phyloP scores from a whole-genome alignment of 2,888 invertebrate genomes.

The Pyrgus malvae region DNA sequence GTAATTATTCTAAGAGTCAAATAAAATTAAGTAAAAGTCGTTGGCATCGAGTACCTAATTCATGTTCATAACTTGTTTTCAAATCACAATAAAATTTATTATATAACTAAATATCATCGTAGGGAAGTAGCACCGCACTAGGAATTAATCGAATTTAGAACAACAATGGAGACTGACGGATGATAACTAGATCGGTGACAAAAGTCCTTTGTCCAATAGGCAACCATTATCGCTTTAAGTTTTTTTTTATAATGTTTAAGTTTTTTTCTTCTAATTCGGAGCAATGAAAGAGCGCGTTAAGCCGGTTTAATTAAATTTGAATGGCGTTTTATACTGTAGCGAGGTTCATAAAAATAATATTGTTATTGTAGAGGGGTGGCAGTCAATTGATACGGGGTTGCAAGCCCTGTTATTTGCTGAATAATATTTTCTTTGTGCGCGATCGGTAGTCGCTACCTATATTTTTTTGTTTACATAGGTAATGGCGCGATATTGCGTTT shows the following conservation, averaged over 20 bases:
- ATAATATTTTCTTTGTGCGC: conserved; percentile 58
- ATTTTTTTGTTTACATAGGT: conserved; percentile 67
- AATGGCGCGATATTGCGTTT: conserved; percentile 58
- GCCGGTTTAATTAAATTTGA: conserved; percentile 74
- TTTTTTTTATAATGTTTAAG: conserved; percentile 39
- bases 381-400: conserved; percentile 48
- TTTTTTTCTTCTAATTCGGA: conserved; percentile 38
- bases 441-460: conserved; percentile 43
- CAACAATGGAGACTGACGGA: conserved; percentile 64
- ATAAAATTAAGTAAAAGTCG: too few species aligned
- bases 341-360: conserved; percentile 76
- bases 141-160: conserved; percentile 67
- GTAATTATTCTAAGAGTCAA: too few species aligned
- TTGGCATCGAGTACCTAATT: too few species aligned
- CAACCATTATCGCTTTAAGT: conserved; percentile 62
- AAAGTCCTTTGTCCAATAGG: conserved; percentile 55
- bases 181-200: conserved; percentile 64
- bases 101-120: too few species aligned
- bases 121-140: conserved; percentile 49
- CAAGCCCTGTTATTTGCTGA: conserved; percentile 49
- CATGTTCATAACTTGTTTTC: too few species aligned
- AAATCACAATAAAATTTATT: too few species aligned
- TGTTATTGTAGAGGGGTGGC: conserved; percentile 52
- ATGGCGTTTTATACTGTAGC: conserved; percentile 44
- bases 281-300: conserved; percentile 50